These are phyloP conservation scores for Lysandra coridon DNA, from an alignment of 2,888 invertebrate genomes.

Conservation along the genomic window DNA sequence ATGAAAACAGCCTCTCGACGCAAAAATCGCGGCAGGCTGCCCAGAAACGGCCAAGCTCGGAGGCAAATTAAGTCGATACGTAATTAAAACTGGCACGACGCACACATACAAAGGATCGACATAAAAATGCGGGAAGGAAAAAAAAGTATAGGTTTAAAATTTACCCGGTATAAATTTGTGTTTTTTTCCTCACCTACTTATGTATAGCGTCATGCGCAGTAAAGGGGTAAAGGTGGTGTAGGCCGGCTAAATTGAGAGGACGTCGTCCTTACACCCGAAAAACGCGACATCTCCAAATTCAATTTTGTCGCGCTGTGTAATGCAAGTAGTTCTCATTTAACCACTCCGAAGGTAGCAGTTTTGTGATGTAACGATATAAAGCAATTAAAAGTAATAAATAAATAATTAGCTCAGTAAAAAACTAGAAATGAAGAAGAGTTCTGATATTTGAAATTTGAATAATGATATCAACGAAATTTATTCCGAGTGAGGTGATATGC, in stretches of 20 bases:
- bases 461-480: neutral
- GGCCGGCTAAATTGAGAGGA: slow-evolving; percentile 44
- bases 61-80: slow-evolving; percentile 80
- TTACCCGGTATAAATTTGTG: slow-evolving; percentile 81
- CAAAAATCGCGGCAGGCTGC: slow-evolving; percentile 50
- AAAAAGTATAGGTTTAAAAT: slow-evolving; percentile 81
- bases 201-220: slow-evolving; percentile 78
- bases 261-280: neutral
- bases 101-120: slow-evolving; percentile 78
- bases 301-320: slow-evolving; percentile 47
- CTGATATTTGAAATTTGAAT: neutral
- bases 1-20: slow-evolving; percentile 35
- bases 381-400: slow-evolving; percentile 22
- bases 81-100: slow-evolving; percentile 77
- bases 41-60: slow-evolving; percentile 60
- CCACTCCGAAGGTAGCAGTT: slow-evolving; percentile 47
- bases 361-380: slow-evolving; percentile 42
- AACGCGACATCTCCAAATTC: neutral
- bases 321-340: slow-evolving; percentile 56
- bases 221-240: slow-evolving; percentile 66
- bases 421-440: neutral
- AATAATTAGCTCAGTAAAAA: neutral
- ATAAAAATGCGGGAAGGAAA: slow-evolving; percentile 77
- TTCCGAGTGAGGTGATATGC: neutral
- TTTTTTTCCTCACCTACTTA: slow-evolving; percentile 78